A percentile compares a stretch with the other conserved stretches of the same genome.
These are phyloP conservation scores for Laterallus jamaicensis DNA, from an alignment of 2,113 vertebrate genomes.

Conservation along the genomic window DNA sequence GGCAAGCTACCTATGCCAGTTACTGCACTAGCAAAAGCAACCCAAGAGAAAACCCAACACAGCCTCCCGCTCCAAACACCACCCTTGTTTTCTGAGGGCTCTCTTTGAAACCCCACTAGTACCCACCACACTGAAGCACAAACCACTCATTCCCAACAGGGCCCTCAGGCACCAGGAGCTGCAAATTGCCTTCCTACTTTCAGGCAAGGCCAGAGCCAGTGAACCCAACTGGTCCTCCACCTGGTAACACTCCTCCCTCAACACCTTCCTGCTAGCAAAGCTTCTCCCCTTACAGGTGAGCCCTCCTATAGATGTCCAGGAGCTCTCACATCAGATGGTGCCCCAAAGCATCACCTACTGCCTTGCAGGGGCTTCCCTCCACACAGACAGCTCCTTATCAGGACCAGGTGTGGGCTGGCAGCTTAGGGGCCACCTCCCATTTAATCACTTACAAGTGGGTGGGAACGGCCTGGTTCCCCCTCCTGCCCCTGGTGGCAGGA, in stretches of 20 bases:
- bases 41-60: neutral
- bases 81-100: neutral
- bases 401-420: neutral
- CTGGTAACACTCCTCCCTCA: neutral
- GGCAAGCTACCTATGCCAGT: neutral
- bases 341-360: neutral
- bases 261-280: neutral
- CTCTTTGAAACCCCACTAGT: neutral
- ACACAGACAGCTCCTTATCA: neutral
- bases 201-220: neutral
- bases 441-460: neutral
- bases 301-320: neutral
- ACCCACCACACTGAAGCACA: accelerated
- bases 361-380: neutral
- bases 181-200: neutral
- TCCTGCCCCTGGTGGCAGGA: neutral
- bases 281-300: neutral
- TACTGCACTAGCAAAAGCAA: neutral
- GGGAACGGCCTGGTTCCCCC: neutral
- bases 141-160: neutral
- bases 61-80: neutral
- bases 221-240: neutral
- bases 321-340: neutral
- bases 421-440: neutral
- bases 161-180: neutral